phyloP scores from a whole-genome alignment of 2,797 vertebrate species.

The Megalops cyprinoides region DNA sequence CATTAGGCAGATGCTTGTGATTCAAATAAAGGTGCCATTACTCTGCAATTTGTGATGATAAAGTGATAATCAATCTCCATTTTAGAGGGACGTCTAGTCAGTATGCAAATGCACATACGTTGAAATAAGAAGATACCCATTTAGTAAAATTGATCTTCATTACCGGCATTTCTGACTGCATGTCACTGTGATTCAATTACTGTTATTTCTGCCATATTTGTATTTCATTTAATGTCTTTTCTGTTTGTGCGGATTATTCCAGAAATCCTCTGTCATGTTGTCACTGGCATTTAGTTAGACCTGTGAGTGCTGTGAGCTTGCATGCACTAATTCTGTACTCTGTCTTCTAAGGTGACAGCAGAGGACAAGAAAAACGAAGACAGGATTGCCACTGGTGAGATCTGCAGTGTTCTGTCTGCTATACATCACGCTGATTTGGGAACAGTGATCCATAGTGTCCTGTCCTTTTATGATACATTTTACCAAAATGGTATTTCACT shows the following conservation, averaged over 20 bases:
- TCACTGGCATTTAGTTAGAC: not conserved
- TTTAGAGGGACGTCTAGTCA: not conserved
- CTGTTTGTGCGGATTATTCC: not conserved
- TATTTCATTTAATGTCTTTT: not conserved
- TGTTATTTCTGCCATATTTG: not conserved
- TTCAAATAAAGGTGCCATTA: no score
- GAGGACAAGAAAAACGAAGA: slow-evolving; percentile 68
- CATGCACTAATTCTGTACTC: not conserved
- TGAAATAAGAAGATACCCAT: not conserved
- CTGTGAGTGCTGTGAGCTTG: no score
- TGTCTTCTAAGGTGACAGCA: slow-evolving; percentile 69
- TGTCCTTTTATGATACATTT: not conserved
- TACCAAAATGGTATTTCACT: not conserved
- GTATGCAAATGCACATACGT: not conserved
- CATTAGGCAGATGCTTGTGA: not conserved
- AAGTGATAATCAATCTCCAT: not conserved
- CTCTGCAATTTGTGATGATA: not conserved
- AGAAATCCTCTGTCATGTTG: not conserved
- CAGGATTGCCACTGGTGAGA: slow-evolving; percentile 62
- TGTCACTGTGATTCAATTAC: not conserved
- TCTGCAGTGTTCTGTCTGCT: not conserved
- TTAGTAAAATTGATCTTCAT: not conserved
- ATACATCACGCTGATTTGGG: slow-evolving; percentile 25
- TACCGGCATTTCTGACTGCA: not conserved
- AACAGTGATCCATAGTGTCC: not conserved